Evolutionary conservation across 2,888 invertebrate genomes (phyloP).

Genomic region (Antheraea yamamai): DNA sequence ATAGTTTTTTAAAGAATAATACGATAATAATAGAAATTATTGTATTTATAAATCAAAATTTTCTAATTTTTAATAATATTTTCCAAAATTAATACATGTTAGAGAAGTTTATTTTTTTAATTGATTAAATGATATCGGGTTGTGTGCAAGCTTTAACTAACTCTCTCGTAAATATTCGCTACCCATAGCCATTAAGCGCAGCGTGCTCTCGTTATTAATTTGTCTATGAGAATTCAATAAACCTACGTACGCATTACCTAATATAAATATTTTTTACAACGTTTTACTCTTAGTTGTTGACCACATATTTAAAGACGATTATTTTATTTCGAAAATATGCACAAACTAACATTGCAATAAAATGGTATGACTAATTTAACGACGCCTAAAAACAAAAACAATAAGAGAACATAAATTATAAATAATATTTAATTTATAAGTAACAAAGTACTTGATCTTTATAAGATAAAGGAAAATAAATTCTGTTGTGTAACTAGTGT

Average conservation of each 20-base stretch:
- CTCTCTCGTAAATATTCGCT: not conserved
- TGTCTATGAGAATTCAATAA: conserved; percentile 3
- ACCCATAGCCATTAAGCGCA: conserved; percentile 21
- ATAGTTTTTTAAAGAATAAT: too few relatives aligned
- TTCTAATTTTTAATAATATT: too few relatives aligned
- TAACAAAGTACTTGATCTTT: not conserved
- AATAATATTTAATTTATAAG: not conserved
- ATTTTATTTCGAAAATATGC: too few relatives aligned
- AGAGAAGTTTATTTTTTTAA: not conserved
- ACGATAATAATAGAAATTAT: too few relatives aligned
- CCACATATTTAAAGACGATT: too few relatives aligned
- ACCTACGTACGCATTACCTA: not conserved
- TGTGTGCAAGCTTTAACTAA: not conserved
- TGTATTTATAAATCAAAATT: too few relatives aligned
- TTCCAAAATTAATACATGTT: too few relatives aligned
- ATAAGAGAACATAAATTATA: not conserved
- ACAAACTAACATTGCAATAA: not conserved
- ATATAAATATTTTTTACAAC: not conserved
- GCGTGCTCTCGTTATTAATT: not conserved
- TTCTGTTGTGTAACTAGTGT: not conserved
- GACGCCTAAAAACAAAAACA: too few relatives aligned
- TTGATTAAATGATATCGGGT: not conserved
- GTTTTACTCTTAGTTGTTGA: too few relatives aligned
- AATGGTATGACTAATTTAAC: not conserved
- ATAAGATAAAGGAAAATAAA: not conserved